These are phyloP conservation scores for Capitulum mitella DNA, from an alignment of 2,888 invertebrate species.

Conservation along the genomic window DNA sequence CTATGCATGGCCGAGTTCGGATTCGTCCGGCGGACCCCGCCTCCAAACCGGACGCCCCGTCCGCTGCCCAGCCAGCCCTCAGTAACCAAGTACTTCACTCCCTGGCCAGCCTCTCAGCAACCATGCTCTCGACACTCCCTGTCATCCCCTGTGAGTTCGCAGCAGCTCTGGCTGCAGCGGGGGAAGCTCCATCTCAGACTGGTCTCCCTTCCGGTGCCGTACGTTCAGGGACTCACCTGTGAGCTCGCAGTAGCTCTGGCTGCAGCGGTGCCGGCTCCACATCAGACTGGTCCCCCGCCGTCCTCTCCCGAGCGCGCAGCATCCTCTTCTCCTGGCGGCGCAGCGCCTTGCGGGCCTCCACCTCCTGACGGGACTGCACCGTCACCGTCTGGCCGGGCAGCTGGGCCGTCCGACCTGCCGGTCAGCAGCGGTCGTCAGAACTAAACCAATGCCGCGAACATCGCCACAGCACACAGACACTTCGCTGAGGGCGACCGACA, in stretches of 20 bases:
- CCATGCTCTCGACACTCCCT: no score
- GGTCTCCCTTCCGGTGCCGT: no score
- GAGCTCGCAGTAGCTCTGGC: neutral
- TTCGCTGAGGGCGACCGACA: no score
- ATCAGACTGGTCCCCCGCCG: neutral
- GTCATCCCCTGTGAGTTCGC: neutral
- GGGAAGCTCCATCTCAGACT: neutral
- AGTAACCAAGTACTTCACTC: no score
- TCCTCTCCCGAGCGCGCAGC: conserved; percentile 44
- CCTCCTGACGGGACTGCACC: conserved; percentile 76
- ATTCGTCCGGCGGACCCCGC: no score
- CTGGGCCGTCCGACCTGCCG: conserved; percentile 41
- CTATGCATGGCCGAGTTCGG: no score
- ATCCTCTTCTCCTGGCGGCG: conserved; percentile 77
- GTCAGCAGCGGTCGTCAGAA: neutral
- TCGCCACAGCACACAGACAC: no score
- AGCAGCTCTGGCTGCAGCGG: neutral
- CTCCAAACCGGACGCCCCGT: no score
- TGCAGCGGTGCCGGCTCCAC: neutral
- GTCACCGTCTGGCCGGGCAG: conserved; percentile 69
- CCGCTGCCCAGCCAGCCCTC: no score
- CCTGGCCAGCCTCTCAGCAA: no score
- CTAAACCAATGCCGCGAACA: no score
- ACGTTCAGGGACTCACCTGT: neutral
- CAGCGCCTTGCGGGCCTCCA: conserved; percentile 60